Base-by-base conservation (phyloP, 2,888 invertebrate species). In the Apamea crenata region DNA sequence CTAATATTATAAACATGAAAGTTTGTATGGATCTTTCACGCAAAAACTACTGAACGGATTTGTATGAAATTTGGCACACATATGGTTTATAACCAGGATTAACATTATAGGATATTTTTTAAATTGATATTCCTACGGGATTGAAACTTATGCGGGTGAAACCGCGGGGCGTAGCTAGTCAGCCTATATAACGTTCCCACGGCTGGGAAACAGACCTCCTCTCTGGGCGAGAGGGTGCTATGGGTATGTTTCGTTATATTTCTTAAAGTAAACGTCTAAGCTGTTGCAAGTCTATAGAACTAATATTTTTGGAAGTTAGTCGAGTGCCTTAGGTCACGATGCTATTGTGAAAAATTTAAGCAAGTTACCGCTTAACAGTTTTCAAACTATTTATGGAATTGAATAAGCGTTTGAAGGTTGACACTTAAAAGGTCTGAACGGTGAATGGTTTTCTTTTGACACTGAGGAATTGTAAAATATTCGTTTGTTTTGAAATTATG, bases 361-460 rank as follows among this genome's bases (percentile, higher is more conserved):
- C 90, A 91, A 88, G 79, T 84, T 82, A 88, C 82, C 71, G 82
- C 83, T 80, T 75, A 85, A 81, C 87, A 88, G 89, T 88, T 92
- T 92, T 91, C 83, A 85, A 88, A 90, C 92, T 92, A 90, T 92
- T 92, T 93, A 92, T 89, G 93, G 91, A 88, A 88, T 89, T 90
- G 88, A 92, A 92, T 91, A 89, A 87, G 83, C 69, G 75, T 83
- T 85, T 86, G 92, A 93, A 93, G 92, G 92, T 88, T 91, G 88
- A 74, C 68, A 81, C 88, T 83, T 81, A 90, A 90, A 91, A 85
- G 88, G 88, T 84, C 66, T 76, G 87, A 78, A 83, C 76, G 78
- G 80, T 89, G 84, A 90, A 91, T 87, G 86, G 88, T 86, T 85
- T 89, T 89, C 84, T 85, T 86, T 84, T 86, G 82, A 85, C 82